These are phyloP conservation scores for Neomorphus geoffroyi DNA, from an alignment of 2,797 vertebrate genomes.

Conservation along the genomic window DNA sequence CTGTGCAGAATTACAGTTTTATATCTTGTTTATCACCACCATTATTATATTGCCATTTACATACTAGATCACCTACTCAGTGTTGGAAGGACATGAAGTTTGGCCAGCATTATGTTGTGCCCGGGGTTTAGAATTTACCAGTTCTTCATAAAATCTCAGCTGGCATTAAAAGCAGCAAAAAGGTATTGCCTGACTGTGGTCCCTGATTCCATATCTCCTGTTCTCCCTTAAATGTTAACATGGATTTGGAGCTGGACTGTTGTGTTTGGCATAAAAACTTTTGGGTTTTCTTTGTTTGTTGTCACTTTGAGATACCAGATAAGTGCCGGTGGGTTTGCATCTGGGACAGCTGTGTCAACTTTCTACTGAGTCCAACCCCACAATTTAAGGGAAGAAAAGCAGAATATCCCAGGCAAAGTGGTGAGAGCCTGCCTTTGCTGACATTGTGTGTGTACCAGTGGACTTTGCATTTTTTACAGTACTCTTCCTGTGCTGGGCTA, in stretches of 20 bases:
- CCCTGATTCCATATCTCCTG: background rate
- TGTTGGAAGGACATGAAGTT: background rate
- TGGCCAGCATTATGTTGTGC: background rate
- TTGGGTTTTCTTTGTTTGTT: slow-evolving; percentile 31
- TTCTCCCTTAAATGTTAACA: background rate
- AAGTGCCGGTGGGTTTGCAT: slow-evolving; percentile 10
- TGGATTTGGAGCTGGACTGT: background rate
- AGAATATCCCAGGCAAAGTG: background rate
- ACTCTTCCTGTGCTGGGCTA: background rate
- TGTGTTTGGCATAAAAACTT: slow-evolving; percentile 23
- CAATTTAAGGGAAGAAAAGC: background rate
- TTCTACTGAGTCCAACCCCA: background rate
- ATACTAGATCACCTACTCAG: background rate
- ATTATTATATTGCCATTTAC: background rate
- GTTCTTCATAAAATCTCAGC: background rate
- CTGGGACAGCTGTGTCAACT: slow-evolving; percentile 5
- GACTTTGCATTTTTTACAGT: background rate
- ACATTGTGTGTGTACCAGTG: background rate
- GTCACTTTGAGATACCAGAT: slow-evolving; percentile 14
- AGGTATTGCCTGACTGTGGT: background rate
- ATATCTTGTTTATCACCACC: slow-evolving; percentile 37
- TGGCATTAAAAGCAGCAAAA: background rate
- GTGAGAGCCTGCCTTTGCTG: background rate
- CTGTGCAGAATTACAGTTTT: background rate
- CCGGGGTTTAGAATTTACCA: background rate